A percentile compares a stretch with the other conserved stretches of the same genome.
These are phyloP conservation scores for Actinia tenebrosa DNA, from an alignment of 64 coral and sea anemone genomes.

Conservation along the genomic window DNA sequence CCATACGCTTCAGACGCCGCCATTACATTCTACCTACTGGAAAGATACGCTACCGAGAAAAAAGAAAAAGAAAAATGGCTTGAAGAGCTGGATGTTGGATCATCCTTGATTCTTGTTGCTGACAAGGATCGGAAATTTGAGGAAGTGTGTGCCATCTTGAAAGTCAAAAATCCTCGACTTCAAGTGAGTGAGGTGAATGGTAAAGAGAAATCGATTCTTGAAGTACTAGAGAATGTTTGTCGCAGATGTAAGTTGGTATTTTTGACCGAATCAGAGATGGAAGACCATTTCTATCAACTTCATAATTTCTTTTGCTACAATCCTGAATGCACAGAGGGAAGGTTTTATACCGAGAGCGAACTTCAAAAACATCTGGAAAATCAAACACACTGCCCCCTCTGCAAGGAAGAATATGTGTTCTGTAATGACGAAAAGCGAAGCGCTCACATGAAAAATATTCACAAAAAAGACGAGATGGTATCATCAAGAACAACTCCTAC, in stretches of 20 bases:
- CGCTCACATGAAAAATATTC: conserved; percentile 51
- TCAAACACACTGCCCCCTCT: conserved; percentile 51
- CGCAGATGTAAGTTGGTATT: conserved; percentile 72
- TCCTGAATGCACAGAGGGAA: conserved; percentile 42
- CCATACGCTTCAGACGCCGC: conserved; percentile 85
- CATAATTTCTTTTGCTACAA: conserved; percentile 87
- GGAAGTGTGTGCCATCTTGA: conserved; percentile 72
- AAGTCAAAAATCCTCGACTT: conserved; percentile 26
- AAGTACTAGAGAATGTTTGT: conserved; percentile 56
- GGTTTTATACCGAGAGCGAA: conserved; percentile 63
- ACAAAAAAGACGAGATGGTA: conserved; percentile 16
- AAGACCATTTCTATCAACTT: conserved; percentile 44
- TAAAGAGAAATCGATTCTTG: conserved; percentile 43
- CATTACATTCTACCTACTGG: conserved; percentile 45
- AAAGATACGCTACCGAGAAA: conserved; percentile 21
- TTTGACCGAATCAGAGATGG: conserved; percentile 36
- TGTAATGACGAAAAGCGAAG: conserved; percentile 59
- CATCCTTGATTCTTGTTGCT: conserved; percentile 36
- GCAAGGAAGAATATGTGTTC: conserved; percentile 45
- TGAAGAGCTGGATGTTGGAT: background rate
- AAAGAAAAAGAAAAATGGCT: background rate
- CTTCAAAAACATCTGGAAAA: conserved; percentile 40
- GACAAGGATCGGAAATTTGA: conserved; percentile 81
- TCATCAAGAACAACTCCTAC: background rate
- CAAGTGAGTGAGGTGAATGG: conserved; percentile 70